A percentile compares a stretch with the other conserved stretches of the same genome.
These are phyloP conservation scores for Asarcornis scutulata DNA, from an alignment of 2,113 vertebrate species.

Conservation along the genomic window DNA sequence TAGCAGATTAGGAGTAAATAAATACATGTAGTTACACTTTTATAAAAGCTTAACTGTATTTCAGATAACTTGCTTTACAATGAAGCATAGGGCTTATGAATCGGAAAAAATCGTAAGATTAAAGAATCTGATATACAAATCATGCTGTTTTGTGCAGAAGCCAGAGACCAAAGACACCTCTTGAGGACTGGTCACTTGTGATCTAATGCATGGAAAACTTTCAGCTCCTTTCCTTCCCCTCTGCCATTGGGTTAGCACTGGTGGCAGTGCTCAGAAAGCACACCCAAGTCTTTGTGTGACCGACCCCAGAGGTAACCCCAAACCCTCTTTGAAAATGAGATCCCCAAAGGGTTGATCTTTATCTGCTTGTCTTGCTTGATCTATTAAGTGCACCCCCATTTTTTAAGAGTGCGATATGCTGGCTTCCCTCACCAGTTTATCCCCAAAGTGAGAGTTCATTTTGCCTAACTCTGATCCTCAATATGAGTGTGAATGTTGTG, in stretches of 20 bases:
- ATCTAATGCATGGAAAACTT: not conserved
- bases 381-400: not conserved
- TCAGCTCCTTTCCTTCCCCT: not conserved
- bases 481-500: not conserved
- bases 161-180: not conserved
- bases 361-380: not conserved
- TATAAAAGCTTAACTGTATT: not conserved
- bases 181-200: not conserved
- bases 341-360: not conserved
- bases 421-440: not conserved
- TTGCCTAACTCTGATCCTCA: not conserved
- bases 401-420: not conserved
- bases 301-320: rapidly evolving
- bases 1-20: not conserved
- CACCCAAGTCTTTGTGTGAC: not conserved
- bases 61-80: not conserved
- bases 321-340: not conserved
- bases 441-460: not conserved
- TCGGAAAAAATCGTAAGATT: not conserved
- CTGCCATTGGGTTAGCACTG: not conserved
- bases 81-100: not conserved
- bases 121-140: not conserved
- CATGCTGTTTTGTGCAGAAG: not conserved
- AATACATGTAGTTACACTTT: not conserved
- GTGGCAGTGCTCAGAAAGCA: not conserved